These are phyloP conservation scores for Anarrhichthys ocellatus DNA, from an alignment of 2,113 vertebrate genomes.

Conservation along the genomic window DNA sequence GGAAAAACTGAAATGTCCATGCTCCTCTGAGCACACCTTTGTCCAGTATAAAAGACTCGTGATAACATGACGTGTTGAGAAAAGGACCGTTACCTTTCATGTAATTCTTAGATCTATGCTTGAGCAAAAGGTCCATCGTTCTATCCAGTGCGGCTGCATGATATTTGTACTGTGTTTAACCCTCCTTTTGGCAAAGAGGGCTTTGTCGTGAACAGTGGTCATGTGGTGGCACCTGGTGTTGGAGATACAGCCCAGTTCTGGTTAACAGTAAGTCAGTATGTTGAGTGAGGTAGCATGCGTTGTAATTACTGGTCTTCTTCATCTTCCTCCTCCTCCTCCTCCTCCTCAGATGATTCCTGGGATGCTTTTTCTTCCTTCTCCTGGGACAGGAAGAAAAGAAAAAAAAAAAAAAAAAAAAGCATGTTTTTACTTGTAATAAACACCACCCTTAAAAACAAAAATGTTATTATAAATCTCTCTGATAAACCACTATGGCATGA, in stretches of 20 bases:
- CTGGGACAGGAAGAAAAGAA: conserved; percentile 63
- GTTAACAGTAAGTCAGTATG: conserved; percentile 84
- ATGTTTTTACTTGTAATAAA: conserved; percentile 37
- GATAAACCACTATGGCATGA: conserved; percentile 54
- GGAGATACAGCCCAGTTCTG: conserved; percentile 83
- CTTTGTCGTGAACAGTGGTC: conserved; percentile 72
- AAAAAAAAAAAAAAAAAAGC: background rate
- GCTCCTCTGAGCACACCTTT: conserved; percentile 75
- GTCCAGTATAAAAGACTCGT: conserved; percentile 85
- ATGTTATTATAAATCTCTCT: conserved; percentile 40
- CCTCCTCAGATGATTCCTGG: conserved; percentile 94
- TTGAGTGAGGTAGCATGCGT: conserved; percentile 88
- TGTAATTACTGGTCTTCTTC: conserved; percentile 94
- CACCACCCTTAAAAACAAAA: conserved; percentile 18
- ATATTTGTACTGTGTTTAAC: conserved; percentile 74
- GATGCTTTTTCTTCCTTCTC: conserved; percentile 93
- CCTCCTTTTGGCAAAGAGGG: conserved; percentile 62
- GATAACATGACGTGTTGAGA: conserved; percentile 75
- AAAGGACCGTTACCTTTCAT: conserved; percentile 74
- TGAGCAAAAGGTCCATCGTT: conserved; percentile 77
- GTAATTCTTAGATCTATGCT: conserved; percentile 76
- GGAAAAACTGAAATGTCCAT: conserved; percentile 50
- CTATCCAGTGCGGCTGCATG: conserved; percentile 85
- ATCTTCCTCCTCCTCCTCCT: conserved; percentile 90
- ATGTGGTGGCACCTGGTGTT: conserved; percentile 80